Percentiles rank a stretch among this genome's conserved stretches.
phyloP scores from a whole-genome alignment of 2,113 vertebrate species.

The Synchiropus splendidus region DNA sequence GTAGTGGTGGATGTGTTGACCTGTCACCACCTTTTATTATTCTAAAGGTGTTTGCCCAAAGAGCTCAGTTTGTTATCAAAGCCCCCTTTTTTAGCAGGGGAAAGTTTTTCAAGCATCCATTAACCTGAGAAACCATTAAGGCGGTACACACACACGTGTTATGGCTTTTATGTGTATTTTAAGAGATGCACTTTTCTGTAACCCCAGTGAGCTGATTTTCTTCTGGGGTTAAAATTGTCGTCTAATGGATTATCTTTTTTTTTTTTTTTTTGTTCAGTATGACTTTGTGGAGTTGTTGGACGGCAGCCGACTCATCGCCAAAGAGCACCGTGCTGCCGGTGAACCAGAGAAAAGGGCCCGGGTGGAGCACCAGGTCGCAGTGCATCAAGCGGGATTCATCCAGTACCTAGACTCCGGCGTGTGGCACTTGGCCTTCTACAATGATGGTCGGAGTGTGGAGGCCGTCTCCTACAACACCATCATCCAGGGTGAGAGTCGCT shows the following conservation, averaged over 20 bases:
- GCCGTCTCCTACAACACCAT: slow-evolving; percentile 92
- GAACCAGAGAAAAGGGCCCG: slow-evolving; percentile 69
- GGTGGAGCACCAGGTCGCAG: slow-evolving; percentile 73
- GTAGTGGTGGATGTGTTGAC: no score
- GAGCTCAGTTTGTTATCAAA: no score
- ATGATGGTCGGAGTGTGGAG: slow-evolving; percentile 86
- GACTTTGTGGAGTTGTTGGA: slow-evolving; percentile 97
- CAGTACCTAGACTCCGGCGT: slow-evolving; percentile 92
- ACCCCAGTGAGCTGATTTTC: no score
- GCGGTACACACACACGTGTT: no score
- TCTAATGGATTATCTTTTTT: background rate
- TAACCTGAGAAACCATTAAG: no score
- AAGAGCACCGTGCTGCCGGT: slow-evolving; percentile 75
- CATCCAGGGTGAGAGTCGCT: slow-evolving; percentile 77
- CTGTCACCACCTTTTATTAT: no score
- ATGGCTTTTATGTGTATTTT: no score
- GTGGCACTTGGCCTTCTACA: slow-evolving; percentile 98
- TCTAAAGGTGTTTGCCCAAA: no score
- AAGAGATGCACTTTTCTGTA: no score
- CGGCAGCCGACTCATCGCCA: slow-evolving; percentile 88
- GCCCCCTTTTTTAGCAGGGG: no score
- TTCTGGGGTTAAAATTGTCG: no score
- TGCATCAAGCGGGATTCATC: slow-evolving; percentile 95
- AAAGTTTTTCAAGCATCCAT: no score
- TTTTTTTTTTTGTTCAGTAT: slow-evolving; percentile 67